Evolutionary conservation across 2,797 vertebrate species (phyloP).

Genomic region (Rhinoraja longicauda): DNA sequence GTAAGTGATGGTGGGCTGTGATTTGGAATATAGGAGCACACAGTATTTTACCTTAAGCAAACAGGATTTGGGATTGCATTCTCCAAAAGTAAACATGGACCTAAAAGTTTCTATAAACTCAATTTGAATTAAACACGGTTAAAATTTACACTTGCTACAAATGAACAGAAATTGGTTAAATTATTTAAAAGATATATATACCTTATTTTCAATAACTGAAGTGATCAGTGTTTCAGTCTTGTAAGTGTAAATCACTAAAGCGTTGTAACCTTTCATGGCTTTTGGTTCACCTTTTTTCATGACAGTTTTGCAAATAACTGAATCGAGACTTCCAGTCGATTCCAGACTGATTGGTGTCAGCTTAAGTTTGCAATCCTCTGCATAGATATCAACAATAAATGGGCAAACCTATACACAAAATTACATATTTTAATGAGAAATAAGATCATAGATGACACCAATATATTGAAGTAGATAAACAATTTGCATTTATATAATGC

Average conservation of each 20-base stretch:
- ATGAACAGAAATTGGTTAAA: neutral
- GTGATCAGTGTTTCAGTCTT: slow-evolving; percentile 69
- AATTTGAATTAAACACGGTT: neutral
- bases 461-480: neutral
- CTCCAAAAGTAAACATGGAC: neutral
- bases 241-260: slow-evolving; percentile 67
- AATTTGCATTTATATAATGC: neutral
- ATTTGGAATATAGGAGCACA: neutral
- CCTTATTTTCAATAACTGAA: slow-evolving; percentile 82
- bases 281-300: slow-evolving; percentile 61
- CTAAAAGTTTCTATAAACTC: neutral
- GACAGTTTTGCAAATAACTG: slow-evolving; percentile 71
- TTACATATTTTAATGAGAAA: neutral
- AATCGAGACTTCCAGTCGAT: slow-evolving; percentile 65
- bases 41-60: neutral
- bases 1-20: neutral
- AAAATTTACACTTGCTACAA: neutral
- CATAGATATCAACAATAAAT: slow-evolving; percentile 68
- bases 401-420: slow-evolving; percentile 72
- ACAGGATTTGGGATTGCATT: neutral
- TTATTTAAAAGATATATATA: slow-evolving; percentile 47
- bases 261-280: slow-evolving; percentile 65
- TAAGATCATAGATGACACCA: neutral
- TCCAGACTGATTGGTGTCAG: slow-evolving; percentile 67
- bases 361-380: slow-evolving; percentile 66